phyloP scores from a whole-genome alignment of 2,888 invertebrate species.

The Phortica okadai region DNA sequence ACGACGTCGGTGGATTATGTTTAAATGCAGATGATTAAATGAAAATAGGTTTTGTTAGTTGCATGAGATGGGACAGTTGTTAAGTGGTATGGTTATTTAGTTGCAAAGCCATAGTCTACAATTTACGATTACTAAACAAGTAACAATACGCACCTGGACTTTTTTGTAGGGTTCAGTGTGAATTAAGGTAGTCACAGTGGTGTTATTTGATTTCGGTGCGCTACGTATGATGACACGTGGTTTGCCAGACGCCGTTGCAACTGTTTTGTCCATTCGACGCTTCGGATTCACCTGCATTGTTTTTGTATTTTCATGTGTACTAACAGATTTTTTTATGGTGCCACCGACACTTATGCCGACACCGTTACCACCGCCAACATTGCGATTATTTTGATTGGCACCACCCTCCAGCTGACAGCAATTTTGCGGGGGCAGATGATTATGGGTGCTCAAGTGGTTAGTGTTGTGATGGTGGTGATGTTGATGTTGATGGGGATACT shows the following conservation, averaged over 20 bases:
- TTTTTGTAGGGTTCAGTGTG: slow-evolving; percentile 64
- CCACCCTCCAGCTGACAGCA: slow-evolving; percentile 47
- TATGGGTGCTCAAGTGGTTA: slow-evolving; percentile 57
- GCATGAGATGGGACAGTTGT: slow-evolving; percentile 4
- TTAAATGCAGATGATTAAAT: background rate
- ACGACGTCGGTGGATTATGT: slow-evolving; percentile 14
- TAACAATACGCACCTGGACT: slow-evolving; percentile 59
- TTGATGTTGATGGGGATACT: slow-evolving; percentile 61
- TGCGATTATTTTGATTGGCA: slow-evolving; percentile 16
- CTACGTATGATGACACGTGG: slow-evolving; percentile 42
- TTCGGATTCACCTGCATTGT: slow-evolving; percentile 13
- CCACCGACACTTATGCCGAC: background rate
- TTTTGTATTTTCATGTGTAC: background rate
- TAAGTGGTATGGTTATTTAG: slow-evolving; percentile 7
- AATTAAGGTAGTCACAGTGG: slow-evolving; percentile 47
- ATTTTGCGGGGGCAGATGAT: slow-evolving; percentile 60
- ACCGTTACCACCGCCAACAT: slow-evolving; percentile 8
- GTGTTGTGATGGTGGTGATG: slow-evolving; percentile 49
- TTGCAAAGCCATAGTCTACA: slow-evolving; percentile 17
- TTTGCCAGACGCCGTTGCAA: background rate
- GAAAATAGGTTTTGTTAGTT: slow-evolving; percentile 25
- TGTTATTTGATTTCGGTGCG: slow-evolving; percentile 30
- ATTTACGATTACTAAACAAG: background rate
- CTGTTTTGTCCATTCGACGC: background rate
- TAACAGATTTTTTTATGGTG: background rate